These are phyloP conservation scores for Ernsta delagoae DNA, from an alignment of 2,888 invertebrate genomes.

Conservation along the genomic window DNA sequence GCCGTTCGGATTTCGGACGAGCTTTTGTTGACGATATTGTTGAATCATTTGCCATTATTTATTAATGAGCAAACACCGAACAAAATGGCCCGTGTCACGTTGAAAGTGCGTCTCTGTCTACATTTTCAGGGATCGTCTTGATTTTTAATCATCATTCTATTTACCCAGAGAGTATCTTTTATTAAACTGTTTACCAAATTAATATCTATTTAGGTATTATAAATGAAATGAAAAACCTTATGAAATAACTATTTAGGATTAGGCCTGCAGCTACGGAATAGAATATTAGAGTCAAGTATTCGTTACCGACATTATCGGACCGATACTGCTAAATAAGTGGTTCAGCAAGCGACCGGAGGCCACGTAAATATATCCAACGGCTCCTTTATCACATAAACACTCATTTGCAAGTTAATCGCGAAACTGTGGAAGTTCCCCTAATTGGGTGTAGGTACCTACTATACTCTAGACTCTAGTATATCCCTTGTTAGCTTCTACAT, in stretches of 20 bases:
- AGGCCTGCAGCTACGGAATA: too few species aligned
- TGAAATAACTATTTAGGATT: too few species aligned
- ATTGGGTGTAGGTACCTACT: conserved; percentile 11
- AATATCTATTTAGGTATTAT: too few species aligned
- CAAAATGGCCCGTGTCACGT: conserved; percentile 14
- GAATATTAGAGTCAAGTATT: neutral
- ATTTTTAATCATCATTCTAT: too few species aligned
- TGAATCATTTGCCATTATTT: conserved; percentile 46
- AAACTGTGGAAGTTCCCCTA: conserved; percentile 35
- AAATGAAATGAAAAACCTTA: too few species aligned
- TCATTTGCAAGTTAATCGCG: conserved; percentile 38
- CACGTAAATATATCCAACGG: conserved; percentile 34
- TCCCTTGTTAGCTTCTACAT: conserved; percentile 29
- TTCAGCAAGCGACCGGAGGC: conserved; percentile 25
- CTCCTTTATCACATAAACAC: conserved; percentile 36
- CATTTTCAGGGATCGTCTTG: too few species aligned
- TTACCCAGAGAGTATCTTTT: too few species aligned
- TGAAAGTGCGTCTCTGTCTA: conserved; percentile 1
- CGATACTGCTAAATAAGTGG: conserved; percentile 33
- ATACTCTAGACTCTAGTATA: conserved; percentile 3
- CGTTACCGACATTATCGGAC: conserved; percentile 16
- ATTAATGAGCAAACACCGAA: conserved; percentile 37
- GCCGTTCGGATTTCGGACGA: conserved; percentile 60
- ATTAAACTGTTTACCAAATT: too few species aligned
- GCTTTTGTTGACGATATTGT: conserved; percentile 57